phyloP scores from a whole-genome alignment of 2,797 vertebrate genomes.

The Dryobates pubescens region DNA sequence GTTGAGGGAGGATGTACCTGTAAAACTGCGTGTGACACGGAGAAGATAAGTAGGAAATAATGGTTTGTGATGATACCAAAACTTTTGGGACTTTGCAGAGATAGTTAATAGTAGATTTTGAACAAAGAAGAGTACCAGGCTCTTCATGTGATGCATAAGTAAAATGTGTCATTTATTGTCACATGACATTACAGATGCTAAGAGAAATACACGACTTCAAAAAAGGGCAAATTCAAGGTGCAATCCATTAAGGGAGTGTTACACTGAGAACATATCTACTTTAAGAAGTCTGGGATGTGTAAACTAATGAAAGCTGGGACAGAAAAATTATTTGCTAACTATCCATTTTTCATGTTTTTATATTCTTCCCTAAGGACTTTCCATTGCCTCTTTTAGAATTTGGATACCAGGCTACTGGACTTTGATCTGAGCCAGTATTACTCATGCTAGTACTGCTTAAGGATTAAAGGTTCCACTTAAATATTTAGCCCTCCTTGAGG shows the following conservation, averaged over 20 bases:
- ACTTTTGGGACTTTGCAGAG: not conserved
- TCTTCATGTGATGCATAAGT: not conserved
- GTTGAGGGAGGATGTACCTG: not conserved
- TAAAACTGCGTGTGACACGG: not conserved
- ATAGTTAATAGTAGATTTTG: not conserved
- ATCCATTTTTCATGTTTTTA: not conserved
- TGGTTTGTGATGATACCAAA: not conserved
- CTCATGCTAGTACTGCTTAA: not conserved
- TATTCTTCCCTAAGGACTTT: not conserved
- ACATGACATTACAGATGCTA: not conserved
- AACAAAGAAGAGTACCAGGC: not conserved
- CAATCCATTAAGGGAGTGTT: not conserved
- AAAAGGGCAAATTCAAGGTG: not conserved
- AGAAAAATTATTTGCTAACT: not conserved
- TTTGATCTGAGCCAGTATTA: not conserved
- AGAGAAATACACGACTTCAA: not conserved
- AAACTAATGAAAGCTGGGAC: not conserved
- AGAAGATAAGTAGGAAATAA: not conserved
- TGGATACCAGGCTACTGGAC: not conserved
- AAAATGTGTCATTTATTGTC: not conserved
- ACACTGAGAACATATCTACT: not conserved
- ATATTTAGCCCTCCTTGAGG: not conserved
- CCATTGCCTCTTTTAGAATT: not conserved
- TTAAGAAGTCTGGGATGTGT: not conserved
- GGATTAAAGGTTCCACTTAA: not conserved